Conservation (phyloP, 2,888 invertebrate species). For the Euproctis similis region DNA sequence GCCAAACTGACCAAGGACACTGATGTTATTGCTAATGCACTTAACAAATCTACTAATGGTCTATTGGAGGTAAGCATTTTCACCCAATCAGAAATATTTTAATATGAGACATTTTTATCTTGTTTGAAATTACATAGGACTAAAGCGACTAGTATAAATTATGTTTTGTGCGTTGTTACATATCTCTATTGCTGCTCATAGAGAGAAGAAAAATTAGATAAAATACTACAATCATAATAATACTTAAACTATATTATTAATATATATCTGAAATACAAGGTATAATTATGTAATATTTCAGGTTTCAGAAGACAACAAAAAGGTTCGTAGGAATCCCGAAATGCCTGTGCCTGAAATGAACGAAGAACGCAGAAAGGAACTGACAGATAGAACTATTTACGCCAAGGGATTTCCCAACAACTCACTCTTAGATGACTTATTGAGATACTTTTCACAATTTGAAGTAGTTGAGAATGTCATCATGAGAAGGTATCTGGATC, state of each 20-base stretch:
- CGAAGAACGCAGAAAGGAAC: conserved; percentile 86
- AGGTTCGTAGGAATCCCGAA: conserved; percentile 83
- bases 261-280: too few relatives aligned
- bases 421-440: conserved; percentile 80
- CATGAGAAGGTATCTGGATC: conserved; percentile 78
- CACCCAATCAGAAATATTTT: too few relatives aligned
- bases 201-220: background rate
- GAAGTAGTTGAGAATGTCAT: conserved; percentile 82
- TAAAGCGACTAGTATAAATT: too few relatives aligned
- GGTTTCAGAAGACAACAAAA: conserved; percentile 80
- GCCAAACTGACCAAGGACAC: conserved; percentile 81
- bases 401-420: conserved; percentile 89
- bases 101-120: too few relatives aligned
- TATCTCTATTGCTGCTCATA: too few relatives aligned
- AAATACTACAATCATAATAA: background rate
- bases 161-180: too few relatives aligned
- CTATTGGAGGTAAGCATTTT: conserved; percentile 78
- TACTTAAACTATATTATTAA: too few relatives aligned
- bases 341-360: conserved; percentile 88
- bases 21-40: conserved; percentile 81
- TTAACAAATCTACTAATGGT: conserved; percentile 83
- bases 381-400: conserved; percentile 86
- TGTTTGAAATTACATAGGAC: too few relatives aligned
- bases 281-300: conserved; percentile 27
- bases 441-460: conserved; percentile 82